Conservation (phyloP, 2,888 invertebrate species). For the Archaeoteleia sp. region DNA sequence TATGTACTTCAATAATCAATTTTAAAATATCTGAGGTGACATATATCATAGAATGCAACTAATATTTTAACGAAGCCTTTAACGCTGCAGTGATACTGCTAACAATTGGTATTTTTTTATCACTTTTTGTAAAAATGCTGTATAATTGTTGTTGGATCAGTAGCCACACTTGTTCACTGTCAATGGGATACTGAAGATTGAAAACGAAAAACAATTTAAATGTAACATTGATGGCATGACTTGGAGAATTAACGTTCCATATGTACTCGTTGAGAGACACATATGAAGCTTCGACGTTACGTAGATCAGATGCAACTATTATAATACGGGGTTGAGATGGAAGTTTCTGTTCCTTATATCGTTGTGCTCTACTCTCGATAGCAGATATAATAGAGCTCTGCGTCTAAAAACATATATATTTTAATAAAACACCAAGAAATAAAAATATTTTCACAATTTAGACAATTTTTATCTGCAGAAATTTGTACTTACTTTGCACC, state of each 20-base stretch:
- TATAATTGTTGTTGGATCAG: too few relatives aligned
- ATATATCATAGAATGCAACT: too few relatives aligned
- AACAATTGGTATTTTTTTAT: too few relatives aligned
- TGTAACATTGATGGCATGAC: constrained; percentile 14
- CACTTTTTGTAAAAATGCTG: too few relatives aligned
- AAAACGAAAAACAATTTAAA: constrained; percentile 5
- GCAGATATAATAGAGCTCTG: constrained; percentile 3
- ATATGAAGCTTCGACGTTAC: constrained; percentile 12
- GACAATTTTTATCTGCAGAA: background rate
- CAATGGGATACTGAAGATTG: too few relatives aligned
- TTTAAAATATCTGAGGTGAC: too few relatives aligned
- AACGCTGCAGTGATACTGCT: too few relatives aligned
- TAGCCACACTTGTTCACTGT: too few relatives aligned
- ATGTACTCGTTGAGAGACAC: constrained; percentile 5
- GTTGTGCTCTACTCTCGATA: background rate
- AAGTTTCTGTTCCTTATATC: constrained; percentile 11
- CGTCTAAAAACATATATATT: constrained; percentile 16
- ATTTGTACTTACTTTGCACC: constrained; percentile 17
- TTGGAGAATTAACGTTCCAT: constrained; percentile 18
- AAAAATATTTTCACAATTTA: too few relatives aligned
- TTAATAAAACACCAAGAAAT: too few relatives aligned
- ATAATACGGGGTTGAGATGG: constrained; percentile 13
- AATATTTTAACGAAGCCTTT: too few relatives aligned
- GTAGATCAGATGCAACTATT: constrained; percentile 9
- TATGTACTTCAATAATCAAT: background rate